Evolutionary conservation across 2,797 vertebrate species (phyloP), one percentile per base, ranked within the genome.

Genomic region (Catharus ustulatus): DNA sequence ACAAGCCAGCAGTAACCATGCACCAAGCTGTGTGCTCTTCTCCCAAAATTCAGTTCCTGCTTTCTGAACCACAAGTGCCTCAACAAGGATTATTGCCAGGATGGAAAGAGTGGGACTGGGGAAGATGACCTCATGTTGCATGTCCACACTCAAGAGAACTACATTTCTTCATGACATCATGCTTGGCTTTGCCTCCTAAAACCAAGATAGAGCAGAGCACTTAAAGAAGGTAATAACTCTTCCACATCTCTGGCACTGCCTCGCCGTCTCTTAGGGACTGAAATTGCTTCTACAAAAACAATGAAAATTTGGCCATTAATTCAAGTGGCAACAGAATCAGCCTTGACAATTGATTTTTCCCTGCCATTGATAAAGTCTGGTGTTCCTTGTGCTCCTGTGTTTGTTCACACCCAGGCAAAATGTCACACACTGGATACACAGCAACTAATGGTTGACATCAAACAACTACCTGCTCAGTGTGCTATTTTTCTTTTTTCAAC

Each of bases 281-380:
- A 93, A 95, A 95, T 57, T 82, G 55, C 91, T 88, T 91, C 62
- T 57, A 86, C 68, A 81, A 79, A 95, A 95, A 59, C 76, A 94
- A 89, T 48, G 20, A 87, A 87, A 89, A 54, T 72, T 67, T 38
- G 54, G 75, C 59, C 61, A 84, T 84, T 89, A 91, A 93, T 92
- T 89, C 75, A 73, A 90, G 77, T 26, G 86, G 78, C 74, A 95
- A 82, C 55, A 76, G 78, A 73, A 87, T 80, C 81, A 83, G 52
- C 63, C 57, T 90, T 57, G 51, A 78, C 40, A 59, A 63, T 38
- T 90, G 67, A 82, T 88, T 76, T 38, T 78, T 77, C 54, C 38
- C 43, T 81, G 73, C 79, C 83, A 55, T 48, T 89, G 83, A 81
- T 86, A 84, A 86, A 88, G 23, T 26, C 80, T 90, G 59, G 29